Percentiles rank a stretch among this genome's conserved stretches.
phyloP scores from a whole-genome alignment of 2,113 vertebrate species.

The Montifringilla adamsi region DNA sequence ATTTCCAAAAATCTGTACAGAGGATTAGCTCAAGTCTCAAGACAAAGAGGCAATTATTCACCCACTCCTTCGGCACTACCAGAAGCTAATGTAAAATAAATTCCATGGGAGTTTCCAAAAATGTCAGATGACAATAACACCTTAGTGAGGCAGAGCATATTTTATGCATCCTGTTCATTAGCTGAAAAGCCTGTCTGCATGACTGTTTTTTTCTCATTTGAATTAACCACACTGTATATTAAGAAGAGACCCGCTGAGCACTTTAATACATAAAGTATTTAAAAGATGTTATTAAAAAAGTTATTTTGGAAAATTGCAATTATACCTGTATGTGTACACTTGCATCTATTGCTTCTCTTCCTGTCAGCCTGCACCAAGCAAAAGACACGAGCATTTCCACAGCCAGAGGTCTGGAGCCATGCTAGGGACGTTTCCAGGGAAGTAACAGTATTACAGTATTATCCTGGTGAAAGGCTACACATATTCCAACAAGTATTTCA shows the following conservation, averaged over 20 bases:
- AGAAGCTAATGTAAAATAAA: conserved; percentile 20
- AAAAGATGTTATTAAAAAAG: conserved; percentile 34
- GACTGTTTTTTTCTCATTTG: conserved; percentile 25
- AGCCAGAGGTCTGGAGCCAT: background rate
- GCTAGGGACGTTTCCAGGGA: background rate
- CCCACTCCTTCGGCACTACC: background rate
- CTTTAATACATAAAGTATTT: conserved; percentile 10
- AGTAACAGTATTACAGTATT: background rate
- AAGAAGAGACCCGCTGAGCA: background rate
- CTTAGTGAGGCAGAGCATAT: background rate
- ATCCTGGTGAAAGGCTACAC: background rate
- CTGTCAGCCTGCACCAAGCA: background rate
- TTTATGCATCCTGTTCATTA: conserved; percentile 50
- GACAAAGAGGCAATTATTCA: background rate
- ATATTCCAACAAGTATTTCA: background rate
- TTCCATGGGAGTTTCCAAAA: conserved; percentile 35
- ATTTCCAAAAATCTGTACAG: background rate
- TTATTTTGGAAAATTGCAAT: conserved; percentile 19
- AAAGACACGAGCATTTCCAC: background rate
- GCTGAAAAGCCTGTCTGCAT: conserved; percentile 35
- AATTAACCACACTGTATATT: conserved; percentile 44
- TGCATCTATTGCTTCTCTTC: background rate
- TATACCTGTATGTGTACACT: background rate
- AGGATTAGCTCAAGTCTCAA: background rate
- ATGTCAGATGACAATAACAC: conserved; percentile 38